Evolutionary conservation across 2,797 vertebrate species (phyloP), one percentile per base, ranked within the genome.

Genomic region (Sebastes vulpes): DNA sequence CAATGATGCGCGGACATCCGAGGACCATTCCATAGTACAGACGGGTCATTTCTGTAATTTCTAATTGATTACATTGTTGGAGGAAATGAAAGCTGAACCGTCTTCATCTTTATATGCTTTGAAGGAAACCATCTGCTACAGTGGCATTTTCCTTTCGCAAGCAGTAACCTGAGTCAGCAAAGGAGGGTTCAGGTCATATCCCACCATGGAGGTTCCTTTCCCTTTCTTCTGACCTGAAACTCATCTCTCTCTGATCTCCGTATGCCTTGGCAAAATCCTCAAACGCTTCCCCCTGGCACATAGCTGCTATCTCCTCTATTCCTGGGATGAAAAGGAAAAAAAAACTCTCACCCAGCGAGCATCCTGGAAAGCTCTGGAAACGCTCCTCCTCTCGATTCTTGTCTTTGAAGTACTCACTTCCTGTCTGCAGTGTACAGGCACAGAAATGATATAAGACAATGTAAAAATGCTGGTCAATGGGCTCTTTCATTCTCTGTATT

Each of bases 351-450:
- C 77, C 83, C 79, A 74, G 81, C 2, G 65, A 90, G 86, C 85
- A 83, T 93, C 91, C 91, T 83, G 89, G 82, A 83, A 79, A 60
- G 31, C 18, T 72, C 50, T 70, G 77, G 72, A 88, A 84, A 75
- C 38, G 66, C 75, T 85, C 83, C 75, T 87, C 84, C 75, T 84
- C 65, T 76, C 10, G 5, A 46, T 65, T 77, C 79, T 68, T 1
- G 48, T 35, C 87, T 93, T 94, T 94, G 93, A 94, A 92, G 89
- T 78, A 9, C 63, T 87, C 53, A 53, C 82, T 92, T 93, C 88
- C 92, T 86, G 83, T 76, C 57, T 54, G 20, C 68, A 42, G 73
- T 14, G 6, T 73, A 31, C 63, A 83, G 56, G 26, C 56, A 38
- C 53, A 52, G 11, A 63, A 58, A 75, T 75, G 4, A 56, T 63